phyloP scores from a whole-genome alignment of 2,113 vertebrate genomes.

The Oreocharis arfaki region DNA sequence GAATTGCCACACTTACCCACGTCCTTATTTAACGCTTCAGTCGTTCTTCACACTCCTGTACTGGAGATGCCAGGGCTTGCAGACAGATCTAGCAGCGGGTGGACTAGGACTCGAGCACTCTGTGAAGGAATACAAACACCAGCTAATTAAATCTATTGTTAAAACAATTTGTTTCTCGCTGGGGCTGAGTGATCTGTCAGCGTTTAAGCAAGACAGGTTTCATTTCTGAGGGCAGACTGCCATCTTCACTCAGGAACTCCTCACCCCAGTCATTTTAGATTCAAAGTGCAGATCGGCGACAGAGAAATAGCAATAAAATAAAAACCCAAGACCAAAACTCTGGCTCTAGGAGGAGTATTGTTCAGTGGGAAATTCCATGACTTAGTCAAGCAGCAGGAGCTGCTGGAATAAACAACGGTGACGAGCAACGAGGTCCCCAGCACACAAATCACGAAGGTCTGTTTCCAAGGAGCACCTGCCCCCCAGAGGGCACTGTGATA shows the following conservation, averaged over 20 bases:
- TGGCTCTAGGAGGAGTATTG: not conserved
- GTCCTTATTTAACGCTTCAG: not conserved
- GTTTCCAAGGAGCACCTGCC: constrained; percentile 25
- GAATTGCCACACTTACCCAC: not conserved
- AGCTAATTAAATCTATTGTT: constrained; percentile 67
- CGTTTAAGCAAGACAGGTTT: not conserved
- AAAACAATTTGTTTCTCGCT: constrained; percentile 59
- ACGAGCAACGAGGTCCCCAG: not conserved
- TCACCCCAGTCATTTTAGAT: not conserved
- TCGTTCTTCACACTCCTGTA: constrained; percentile 24
- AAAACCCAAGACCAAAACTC: not conserved
- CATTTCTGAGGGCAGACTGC: constrained; percentile 42
- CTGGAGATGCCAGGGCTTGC: not conserved
- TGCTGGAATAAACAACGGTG: not conserved
- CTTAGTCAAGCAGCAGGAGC: not conserved
- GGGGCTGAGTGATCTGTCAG: not conserved
- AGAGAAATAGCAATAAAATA: not conserved
- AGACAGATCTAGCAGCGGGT: constrained; percentile 45
- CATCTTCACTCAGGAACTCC: not conserved
- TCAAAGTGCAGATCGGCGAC: not conserved
- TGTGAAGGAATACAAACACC: constrained; percentile 42
- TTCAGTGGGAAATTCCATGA: not conserved
- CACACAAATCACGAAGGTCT: not conserved
- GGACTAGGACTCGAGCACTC: not conserved
- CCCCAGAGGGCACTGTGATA: constrained; percentile 42